Conservation (phyloP, 2,113 vertebrate genomes). For the Mystacornis crossleyi region DNA sequence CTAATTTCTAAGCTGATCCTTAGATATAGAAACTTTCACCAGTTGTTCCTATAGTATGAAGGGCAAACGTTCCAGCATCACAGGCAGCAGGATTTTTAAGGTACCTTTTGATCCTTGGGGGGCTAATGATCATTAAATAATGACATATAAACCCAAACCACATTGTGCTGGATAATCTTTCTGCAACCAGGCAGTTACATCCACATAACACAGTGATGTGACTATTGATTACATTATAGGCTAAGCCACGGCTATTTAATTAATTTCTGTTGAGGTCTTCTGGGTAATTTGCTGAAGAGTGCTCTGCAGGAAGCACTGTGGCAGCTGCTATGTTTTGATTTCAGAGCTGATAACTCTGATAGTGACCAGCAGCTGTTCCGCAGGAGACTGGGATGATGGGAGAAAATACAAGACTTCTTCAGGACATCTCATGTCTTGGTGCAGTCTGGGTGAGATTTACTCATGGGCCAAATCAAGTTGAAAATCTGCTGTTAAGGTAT, state of each 20-base stretch:
- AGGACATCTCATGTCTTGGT: not conserved
- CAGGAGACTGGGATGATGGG: not conserved
- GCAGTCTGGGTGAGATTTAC: not conserved
- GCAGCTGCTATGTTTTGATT: not conserved
- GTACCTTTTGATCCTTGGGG: not conserved
- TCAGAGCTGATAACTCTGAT: not conserved
- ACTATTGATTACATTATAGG: slow-evolving; percentile 52
- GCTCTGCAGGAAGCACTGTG: not conserved
- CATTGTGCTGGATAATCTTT: not conserved
- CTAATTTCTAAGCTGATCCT: slow-evolving; percentile 1
- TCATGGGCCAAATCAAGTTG: not conserved
- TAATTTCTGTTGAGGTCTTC: slow-evolving; percentile 38
- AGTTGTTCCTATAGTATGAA: not conserved
- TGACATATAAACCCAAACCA: not conserved
- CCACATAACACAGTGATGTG: not conserved
- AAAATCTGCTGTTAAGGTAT: not conserved
- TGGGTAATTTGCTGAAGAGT: slow-evolving; percentile 25
- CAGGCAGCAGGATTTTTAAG: not conserved
- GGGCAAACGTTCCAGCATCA: not conserved
- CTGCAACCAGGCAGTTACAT: not conserved
- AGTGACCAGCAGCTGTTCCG: not conserved
- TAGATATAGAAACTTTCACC: slow-evolving; percentile 7
- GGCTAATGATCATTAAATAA: slow-evolving; percentile 19
- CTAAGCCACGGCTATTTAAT: slow-evolving; percentile 20
- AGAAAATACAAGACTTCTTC: not conserved